phyloP scores from a whole-genome alignment of 2,888 invertebrate species.

The Drosophila tripunctata region DNA sequence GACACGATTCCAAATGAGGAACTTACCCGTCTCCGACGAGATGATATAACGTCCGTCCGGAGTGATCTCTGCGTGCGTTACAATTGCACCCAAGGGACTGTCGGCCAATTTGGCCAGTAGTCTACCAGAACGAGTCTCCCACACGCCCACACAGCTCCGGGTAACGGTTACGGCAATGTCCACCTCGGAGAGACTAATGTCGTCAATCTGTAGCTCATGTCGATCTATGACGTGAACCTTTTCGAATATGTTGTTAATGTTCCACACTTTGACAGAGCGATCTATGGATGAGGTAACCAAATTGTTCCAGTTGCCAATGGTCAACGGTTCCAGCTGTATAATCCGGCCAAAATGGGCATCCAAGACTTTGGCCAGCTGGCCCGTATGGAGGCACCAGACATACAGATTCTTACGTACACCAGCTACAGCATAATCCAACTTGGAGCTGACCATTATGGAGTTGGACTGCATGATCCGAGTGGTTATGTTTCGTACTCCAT shows the following conservation, averaged over 20 bases:
- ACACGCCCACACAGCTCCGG: slow-evolving; percentile 96
- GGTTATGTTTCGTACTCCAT: slow-evolving; percentile 96
- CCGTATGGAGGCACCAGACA: slow-evolving; percentile 94
- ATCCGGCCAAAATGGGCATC: slow-evolving; percentile 99
- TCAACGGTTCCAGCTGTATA: slow-evolving; percentile 94
- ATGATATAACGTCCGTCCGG: slow-evolving; percentile 92
- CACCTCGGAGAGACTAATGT: slow-evolving; percentile 92
- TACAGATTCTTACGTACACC: slow-evolving; percentile 97
- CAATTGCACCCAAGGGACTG: slow-evolving; percentile 96
- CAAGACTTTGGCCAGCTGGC: slow-evolving; percentile 93
- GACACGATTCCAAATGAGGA: slow-evolving; percentile 94
- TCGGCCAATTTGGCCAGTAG: slow-evolving; percentile 95
- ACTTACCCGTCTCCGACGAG: slow-evolving; percentile 95
- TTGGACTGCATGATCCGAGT: slow-evolving; percentile 95
- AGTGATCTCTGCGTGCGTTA: slow-evolving; percentile 95
- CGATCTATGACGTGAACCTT: slow-evolving; percentile 98
- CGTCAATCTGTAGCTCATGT: slow-evolving; percentile 97
- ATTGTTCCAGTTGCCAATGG: slow-evolving; percentile 95
- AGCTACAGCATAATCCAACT: slow-evolving; percentile 95
- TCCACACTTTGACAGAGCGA: slow-evolving; percentile 99
- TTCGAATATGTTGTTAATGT: slow-evolving; percentile 99
- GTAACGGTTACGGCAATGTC: slow-evolving; percentile 96
- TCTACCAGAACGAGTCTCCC: slow-evolving; percentile 94
- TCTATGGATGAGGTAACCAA: slow-evolving; percentile 99
- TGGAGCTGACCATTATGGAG: slow-evolving; percentile 95